phyloP scores from a whole-genome alignment of 2,888 invertebrate genomes.

The Agrochola circellaris region DNA sequence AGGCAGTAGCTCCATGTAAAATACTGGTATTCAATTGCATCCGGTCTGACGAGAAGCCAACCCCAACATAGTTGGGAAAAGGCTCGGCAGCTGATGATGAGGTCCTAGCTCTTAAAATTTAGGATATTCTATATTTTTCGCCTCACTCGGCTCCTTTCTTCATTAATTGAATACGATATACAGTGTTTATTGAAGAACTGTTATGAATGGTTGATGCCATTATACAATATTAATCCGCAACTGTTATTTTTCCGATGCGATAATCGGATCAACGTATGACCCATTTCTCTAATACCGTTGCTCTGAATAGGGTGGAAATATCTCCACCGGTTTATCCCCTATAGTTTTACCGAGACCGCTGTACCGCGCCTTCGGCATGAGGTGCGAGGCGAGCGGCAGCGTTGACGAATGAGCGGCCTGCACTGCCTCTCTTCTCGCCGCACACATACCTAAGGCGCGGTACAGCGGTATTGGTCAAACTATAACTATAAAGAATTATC shows the following conservation, averaged over 20 bases:
- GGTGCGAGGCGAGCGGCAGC: too few relatives aligned
- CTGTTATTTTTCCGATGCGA: conserved; percentile 17
- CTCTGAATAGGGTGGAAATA: conserved; percentile 28
- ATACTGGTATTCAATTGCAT: too few relatives aligned
- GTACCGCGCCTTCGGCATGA: too few relatives aligned
- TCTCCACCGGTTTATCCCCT: conserved; percentile 4
- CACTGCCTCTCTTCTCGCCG: too few relatives aligned
- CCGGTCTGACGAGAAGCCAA: too few relatives aligned
- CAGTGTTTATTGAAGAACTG: background rate
- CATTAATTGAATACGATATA: background rate
- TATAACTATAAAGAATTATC: conserved; percentile 26
- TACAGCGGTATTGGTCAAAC: too few relatives aligned
- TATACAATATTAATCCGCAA: conserved; percentile 24
- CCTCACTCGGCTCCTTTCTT: background rate
- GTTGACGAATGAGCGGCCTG: too few relatives aligned
- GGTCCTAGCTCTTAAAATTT: background rate
- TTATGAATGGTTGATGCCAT: background rate
- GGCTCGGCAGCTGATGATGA: background rate
- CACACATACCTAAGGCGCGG: too few relatives aligned
- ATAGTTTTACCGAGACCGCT: too few relatives aligned
- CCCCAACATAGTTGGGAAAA: too few relatives aligned
- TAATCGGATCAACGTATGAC: conserved; percentile 52
- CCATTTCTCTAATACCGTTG: conserved; percentile 38
- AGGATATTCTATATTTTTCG: background rate
- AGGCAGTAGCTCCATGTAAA: too few relatives aligned